These are phyloP conservation scores for Cryptoprocta ferox DNA, from an alignment of 2,797 vertebrate genomes.

Conservation along the genomic window DNA sequence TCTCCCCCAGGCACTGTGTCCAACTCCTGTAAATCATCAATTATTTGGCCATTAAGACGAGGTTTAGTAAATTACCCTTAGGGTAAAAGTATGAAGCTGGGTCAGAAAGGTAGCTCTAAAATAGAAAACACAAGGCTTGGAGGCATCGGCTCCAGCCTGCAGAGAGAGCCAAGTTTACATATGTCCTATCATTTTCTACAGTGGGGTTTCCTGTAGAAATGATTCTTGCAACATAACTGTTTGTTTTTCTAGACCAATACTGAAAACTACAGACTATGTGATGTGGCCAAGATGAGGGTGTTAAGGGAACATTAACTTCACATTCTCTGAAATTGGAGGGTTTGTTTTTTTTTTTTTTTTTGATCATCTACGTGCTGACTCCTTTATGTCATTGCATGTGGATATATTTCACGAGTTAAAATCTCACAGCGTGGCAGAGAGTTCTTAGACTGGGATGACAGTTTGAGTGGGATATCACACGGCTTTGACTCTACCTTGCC, in stretches of 20 bases:
- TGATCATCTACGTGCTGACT: not conserved
- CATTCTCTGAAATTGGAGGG: not conserved
- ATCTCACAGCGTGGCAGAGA: conserved; percentile 19
- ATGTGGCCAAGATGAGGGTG: not conserved
- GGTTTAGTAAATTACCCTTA: not conserved
- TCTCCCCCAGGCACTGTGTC: not conserved
- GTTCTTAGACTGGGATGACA: not conserved
- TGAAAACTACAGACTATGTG: not conserved
- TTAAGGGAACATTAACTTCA: not conserved
- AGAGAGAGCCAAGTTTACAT: not conserved
- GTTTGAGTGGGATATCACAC: conserved; percentile 9
- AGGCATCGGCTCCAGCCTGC: not conserved
- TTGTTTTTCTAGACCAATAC: not conserved
- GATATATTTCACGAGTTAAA: not conserved
- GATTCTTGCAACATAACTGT: not conserved
- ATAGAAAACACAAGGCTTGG: not conserved
- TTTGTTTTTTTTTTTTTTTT: not conserved
- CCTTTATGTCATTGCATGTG: not conserved
- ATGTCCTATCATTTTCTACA: not conserved
- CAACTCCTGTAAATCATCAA: not conserved
- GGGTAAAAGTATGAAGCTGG: not conserved
- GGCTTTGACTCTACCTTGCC: conserved; percentile 62
- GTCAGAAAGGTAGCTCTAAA: not conserved
- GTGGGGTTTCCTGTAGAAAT: not conserved
- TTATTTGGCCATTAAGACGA: conserved; percentile 38